phyloP scores from a whole-genome alignment of 2,797 vertebrate genomes.

The Coregonus sp. region DNA sequence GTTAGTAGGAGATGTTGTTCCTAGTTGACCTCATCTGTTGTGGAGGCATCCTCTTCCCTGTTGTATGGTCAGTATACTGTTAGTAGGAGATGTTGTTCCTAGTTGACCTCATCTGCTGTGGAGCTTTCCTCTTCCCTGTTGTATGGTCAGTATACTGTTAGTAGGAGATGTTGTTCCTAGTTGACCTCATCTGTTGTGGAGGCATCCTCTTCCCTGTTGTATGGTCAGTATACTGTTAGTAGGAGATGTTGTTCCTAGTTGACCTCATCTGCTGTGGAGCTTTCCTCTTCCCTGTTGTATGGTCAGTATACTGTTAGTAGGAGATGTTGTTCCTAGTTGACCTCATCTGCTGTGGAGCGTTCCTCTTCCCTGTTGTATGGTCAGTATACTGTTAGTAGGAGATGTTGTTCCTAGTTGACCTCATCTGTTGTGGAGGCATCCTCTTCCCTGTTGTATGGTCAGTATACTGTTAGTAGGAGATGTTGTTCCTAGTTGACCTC shows the following conservation, averaged over 20 bases:
- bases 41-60: slow-evolving; percentile 84
- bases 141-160: slow-evolving; percentile 67
- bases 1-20: slow-evolving; percentile 78
- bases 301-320: too few relatives aligned
- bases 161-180: slow-evolving; percentile 83
- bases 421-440: slow-evolving; percentile 85
- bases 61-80: slow-evolving; percentile 71
- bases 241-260: background rate
- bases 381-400: slow-evolving; percentile 53
- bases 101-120: slow-evolving; percentile 85
- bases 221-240: too few relatives aligned
- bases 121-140: slow-evolving; percentile 85
- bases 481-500: slow-evolving; percentile 85
- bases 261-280: too few relatives aligned
- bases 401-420: slow-evolving; percentile 84
- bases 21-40: slow-evolving; percentile 87
- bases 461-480: slow-evolving; percentile 59
- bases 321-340: slow-evolving; percentile 46
- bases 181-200: slow-evolving; percentile 74
- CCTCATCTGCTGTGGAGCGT: slow-evolving; percentile 84
- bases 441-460: slow-evolving; percentile 85
- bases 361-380: slow-evolving; percentile 87
- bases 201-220: too few relatives aligned
- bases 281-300: too few relatives aligned
- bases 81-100: slow-evolving; percentile 81